phyloP scores from a whole-genome alignment of 2,888 invertebrate genomes.

The Nomada fabriciana region DNA sequence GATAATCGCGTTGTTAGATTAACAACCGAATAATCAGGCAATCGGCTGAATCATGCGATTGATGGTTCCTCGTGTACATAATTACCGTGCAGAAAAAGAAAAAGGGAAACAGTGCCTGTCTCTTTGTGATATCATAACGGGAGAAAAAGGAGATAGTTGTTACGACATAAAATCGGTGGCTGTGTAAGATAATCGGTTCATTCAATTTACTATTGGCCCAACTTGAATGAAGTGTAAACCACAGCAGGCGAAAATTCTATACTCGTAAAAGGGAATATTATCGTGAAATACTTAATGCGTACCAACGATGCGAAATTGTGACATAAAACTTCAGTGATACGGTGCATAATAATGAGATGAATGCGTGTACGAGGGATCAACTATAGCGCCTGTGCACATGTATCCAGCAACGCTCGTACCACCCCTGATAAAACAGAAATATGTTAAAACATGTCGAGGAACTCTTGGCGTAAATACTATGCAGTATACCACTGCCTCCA shows the following conservation, averaged over 20 bases:
- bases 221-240: not conserved
- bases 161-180: not conserved
- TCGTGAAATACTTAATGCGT: not conserved
- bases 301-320: not conserved
- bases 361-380: not conserved
- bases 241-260: not conserved
- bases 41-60: conserved; percentile 14
- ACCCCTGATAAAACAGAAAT: conserved; percentile 6
- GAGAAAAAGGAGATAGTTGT: conserved; percentile 11
- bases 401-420: not conserved
- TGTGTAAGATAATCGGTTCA: not conserved
- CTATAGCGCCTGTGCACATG: not conserved
- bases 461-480: not conserved
- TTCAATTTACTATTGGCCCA: not conserved
- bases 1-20: conserved; percentile 27
- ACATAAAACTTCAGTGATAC: not conserved
- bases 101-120: not conserved
- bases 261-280: not conserved
- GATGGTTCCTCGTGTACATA: not conserved
- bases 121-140: conserved; percentile 15
- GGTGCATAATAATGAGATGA: not conserved
- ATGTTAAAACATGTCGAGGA: not conserved
- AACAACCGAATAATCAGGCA: conserved; percentile 24
- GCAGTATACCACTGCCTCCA: not conserved
- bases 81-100: conserved; percentile 1